Evolutionary conservation across 2,113 vertebrate genomes (phyloP).

Genomic region (Genyomyrus donnyi): DNA sequence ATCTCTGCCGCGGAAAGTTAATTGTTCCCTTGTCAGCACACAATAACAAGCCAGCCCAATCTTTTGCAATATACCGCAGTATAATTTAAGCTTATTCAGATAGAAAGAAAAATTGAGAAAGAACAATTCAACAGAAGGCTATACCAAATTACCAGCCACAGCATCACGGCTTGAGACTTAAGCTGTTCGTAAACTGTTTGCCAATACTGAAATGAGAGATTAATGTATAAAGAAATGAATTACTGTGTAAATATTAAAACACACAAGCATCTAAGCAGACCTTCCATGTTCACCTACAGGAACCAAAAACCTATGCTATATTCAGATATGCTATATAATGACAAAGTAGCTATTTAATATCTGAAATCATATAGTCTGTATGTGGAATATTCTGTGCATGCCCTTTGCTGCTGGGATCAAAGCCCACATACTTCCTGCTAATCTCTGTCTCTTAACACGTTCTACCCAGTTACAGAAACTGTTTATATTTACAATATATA

Average conservation of each 20-base stretch:
- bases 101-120: background rate
- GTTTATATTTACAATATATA: background rate
- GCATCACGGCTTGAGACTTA: background rate
- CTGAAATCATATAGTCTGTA: background rate
- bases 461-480: background rate
- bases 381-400: background rate
- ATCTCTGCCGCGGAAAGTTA: background rate
- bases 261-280: background rate
- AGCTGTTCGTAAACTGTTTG: background rate
- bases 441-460: background rate
- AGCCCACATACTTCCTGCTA: background rate
- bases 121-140: background rate
- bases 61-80: background rate
- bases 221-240: background rate
- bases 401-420: background rate
- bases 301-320: background rate
- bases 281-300: background rate
- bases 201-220: background rate
- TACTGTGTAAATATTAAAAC: background rate
- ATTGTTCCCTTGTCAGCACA: background rate
- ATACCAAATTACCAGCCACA: background rate
- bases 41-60: background rate
- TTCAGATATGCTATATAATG: background rate
- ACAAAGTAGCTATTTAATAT: background rate
- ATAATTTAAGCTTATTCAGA: background rate